These are phyloP conservation scores for Homarus gammarus DNA, from an alignment of 2,888 invertebrate genomes.

Conservation along the genomic window DNA sequence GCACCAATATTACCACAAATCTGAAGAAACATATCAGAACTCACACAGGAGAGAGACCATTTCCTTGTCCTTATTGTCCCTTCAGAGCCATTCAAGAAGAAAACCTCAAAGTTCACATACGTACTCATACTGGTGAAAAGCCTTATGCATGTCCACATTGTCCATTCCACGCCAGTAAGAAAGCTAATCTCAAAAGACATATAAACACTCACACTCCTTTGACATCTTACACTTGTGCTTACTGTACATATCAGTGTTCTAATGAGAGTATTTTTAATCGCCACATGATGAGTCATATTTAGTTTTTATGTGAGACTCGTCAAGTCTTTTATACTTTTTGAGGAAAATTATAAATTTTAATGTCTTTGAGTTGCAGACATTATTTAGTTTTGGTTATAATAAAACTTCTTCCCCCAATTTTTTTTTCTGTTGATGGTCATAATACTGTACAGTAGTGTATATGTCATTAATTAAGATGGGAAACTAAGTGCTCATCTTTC, in stretches of 20 bases:
- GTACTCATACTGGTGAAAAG: slow-evolving; percentile 61
- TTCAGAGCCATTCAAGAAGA: slow-evolving; percentile 62
- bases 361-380: no score
- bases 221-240: slow-evolving; percentile 38
- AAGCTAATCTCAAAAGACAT: slow-evolving; percentile 55
- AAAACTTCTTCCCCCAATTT: no score
- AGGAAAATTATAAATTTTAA: no score
- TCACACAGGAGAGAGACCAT: slow-evolving; percentile 59
- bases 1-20: slow-evolving; percentile 58
- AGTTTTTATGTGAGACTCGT: no score
- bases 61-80: slow-evolving; percentile 55
- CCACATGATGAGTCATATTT: slow-evolving; percentile 33
- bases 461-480: no score
- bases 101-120: slow-evolving; percentile 61
- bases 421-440: no score
- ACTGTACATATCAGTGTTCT: slow-evolving; percentile 35
- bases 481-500: no score
- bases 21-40: slow-evolving; percentile 62
- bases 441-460: no score
- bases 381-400: no score
- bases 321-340: no score
- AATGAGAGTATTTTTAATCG: slow-evolving; percentile 31
- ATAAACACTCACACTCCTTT: slow-evolving; percentile 44
- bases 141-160: slow-evolving; percentile 62
- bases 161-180: slow-evolving; percentile 50